Conservation (phyloP, 2,797 vertebrate genomes). For the Bufotes viridis region DNA sequence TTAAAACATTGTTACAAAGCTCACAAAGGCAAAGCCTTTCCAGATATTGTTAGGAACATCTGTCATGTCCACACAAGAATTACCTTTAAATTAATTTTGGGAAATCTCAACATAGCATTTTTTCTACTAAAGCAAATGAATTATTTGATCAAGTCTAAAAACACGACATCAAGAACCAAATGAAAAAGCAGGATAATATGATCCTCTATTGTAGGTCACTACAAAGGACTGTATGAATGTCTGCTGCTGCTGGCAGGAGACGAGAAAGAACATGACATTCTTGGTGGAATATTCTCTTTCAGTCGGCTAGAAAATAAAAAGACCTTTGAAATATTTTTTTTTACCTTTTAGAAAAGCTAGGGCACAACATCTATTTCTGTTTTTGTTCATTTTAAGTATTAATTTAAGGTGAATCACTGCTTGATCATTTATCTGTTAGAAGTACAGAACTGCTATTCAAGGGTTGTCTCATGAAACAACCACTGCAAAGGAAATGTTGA, state of each 20-base stretch:
- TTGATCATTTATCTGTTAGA: background rate
- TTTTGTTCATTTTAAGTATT: background rate
- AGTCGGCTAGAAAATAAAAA: background rate
- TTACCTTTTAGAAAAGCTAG: background rate
- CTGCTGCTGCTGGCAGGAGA: background rate
- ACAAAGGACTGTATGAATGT: conserved; percentile 27
- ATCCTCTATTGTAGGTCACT: conserved; percentile 26
- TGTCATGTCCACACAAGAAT: conserved; percentile 4
- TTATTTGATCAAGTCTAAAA: conserved; percentile 13
- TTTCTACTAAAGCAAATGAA: conserved; percentile 4
- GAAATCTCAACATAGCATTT: conserved; percentile 10
- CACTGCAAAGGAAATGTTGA: background rate
- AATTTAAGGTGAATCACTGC: background rate
- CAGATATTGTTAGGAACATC: conserved; percentile 13
- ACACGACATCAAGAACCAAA: background rate
- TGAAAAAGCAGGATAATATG: conserved; percentile 4
- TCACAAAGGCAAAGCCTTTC: background rate
- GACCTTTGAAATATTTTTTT: background rate
- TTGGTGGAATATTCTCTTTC: background rate
- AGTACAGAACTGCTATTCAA: background rate
- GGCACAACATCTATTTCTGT: background rate
- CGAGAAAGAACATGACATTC: conserved; percentile 8
- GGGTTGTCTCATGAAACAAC: background rate
- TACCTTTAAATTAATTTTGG: background rate
- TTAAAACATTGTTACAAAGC: conserved; percentile 23